Evolutionary conservation across 1,140 invertebrate species (phyloP), one percentile per base, ranked within the genome.

Genomic region (Meloidogyne exigua): DNA sequence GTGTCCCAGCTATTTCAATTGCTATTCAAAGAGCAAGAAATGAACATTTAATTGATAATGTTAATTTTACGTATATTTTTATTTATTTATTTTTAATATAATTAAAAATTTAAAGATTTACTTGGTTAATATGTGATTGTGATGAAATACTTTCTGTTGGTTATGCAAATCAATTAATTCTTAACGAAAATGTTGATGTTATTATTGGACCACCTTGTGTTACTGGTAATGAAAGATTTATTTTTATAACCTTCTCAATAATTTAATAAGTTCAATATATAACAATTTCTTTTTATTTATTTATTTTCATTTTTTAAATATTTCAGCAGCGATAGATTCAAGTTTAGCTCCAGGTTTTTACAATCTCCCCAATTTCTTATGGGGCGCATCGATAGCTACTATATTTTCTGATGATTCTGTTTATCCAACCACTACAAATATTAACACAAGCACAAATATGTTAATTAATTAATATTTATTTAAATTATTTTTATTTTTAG

Each of bases 191-290:
- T 13, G 80, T 82, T 28, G 68, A 82, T 64, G 80, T 69, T 28
- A 78, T 82, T 15, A 72, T 82, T 49, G 80, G 80, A 13, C 80
- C 80, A 26, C 44, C 80, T 57, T 82, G 80, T 66, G 32, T 80
- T 11, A 73, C 72, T 13, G n/a, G 80, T 81, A 74, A 32, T 32
- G 28, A 32, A 32, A 3, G 7, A 32, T 3, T 32, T 32, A 3
- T 32, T 32, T 32, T 2, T 32, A 3, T 32, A 3, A 32, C 7
- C 28, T 32, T n/a, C n/a, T n/a, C n/a, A 32, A 32, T 32, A 32
- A 32, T 32, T 32, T 3, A 32, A 32, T 3, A 32, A 32, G 28
- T 32, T 32, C 2, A 32, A 32, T 32, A 32, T 32, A 7, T 32
- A 32, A 32, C 28, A 3, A 3, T 32, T 32, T 32, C 28, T 32